Evolutionary conservation across 2,113 vertebrate species (phyloP).

Genomic region (Centrocercus urophasianus): DNA sequence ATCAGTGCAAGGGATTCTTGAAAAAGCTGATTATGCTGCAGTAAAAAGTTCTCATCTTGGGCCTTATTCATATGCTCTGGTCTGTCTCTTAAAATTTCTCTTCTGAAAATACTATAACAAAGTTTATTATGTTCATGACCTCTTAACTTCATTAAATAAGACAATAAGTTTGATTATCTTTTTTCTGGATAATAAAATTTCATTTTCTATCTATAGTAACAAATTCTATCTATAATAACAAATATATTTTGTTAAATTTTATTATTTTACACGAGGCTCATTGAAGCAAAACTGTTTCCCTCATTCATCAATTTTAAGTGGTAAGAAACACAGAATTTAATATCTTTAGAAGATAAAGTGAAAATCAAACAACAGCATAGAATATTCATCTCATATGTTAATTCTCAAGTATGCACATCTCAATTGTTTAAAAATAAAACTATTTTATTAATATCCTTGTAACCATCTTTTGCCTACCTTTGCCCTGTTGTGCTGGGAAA

Average conservation of each 20-base stretch:
- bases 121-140: neutral
- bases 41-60: neutral
- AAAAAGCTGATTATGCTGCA: neutral
- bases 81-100: neutral
- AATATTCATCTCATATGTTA: neutral
- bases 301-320: neutral
- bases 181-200: neutral
- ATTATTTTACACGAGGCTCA: conserved; percentile 5
- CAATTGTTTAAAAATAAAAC: conserved; percentile 21
- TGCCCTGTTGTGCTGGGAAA: neutral
- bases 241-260: conserved; percentile 12
- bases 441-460: conserved; percentile 45
- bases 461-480: neutral
- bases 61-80: neutral
- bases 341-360: conserved; percentile 31
- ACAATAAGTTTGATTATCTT: neutral
- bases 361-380: conserved; percentile 4
- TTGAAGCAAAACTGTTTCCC: neutral
- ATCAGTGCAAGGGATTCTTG: neutral
- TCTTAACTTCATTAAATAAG: neutral
- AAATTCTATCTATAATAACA: neutral
- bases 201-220: neutral
- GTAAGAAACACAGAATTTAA: conserved; percentile 33
- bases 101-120: neutral
- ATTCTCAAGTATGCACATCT: neutral